Evolutionary conservation across 2,797 vertebrate genomes (phyloP).

Genomic region (Chaetophractus vellerosus): DNA sequence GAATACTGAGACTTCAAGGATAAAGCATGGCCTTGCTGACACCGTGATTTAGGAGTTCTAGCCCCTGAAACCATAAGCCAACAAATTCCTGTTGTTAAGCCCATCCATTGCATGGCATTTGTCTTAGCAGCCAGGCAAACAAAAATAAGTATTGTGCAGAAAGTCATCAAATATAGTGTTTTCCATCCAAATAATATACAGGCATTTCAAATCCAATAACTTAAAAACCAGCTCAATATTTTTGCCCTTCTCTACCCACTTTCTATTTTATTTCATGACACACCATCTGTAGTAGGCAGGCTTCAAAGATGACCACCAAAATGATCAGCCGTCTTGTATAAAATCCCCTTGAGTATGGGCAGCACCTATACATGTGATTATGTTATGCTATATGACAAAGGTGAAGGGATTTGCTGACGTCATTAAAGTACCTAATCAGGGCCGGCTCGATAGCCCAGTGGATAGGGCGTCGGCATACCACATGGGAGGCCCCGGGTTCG

Average conservation of each 20-base stretch:
- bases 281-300: background rate
- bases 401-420: background rate
- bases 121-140: too few species aligned
- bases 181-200: background rate
- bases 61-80: too few species aligned
- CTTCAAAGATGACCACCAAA: background rate
- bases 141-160: background rate
- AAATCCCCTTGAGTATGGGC: background rate
- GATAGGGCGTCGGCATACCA: too few species aligned
- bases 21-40: too few species aligned
- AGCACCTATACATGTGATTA: background rate
- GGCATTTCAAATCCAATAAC: background rate
- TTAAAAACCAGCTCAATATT: background rate
- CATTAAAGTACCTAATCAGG: background rate
- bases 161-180: background rate
- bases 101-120: too few species aligned
- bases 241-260: background rate
- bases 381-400: background rate
- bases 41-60: too few species aligned
- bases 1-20: too few species aligned
- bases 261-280: background rate
- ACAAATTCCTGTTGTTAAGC: too few species aligned
- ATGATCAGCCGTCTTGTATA: background rate
- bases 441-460: too few species aligned
- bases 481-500: too few species aligned